Base-by-base conservation (phyloP, 2,888 invertebrate genomes). In the Brenthis ino region DNA sequence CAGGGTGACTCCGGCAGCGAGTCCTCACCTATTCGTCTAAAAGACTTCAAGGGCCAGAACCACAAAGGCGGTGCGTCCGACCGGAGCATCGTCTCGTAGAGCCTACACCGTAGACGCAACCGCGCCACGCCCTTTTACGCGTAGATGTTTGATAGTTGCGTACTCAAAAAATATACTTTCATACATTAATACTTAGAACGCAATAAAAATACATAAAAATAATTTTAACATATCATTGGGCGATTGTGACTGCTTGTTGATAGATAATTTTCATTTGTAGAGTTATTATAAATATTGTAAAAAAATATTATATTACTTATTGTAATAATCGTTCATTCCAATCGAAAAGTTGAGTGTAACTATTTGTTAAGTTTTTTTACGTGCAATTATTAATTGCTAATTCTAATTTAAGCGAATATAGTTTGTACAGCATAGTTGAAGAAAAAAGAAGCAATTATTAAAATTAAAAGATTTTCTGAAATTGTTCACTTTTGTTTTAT, bases 1-100 rank as follows among this genome's bases (percentile, higher is more conserved):
- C 85, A 95, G 95, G 94, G 95, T 80, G 95, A 95, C 88, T 94
- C 94, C 76, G 94, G 95, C 80, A 95, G 94, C 86, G 95, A 95
- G 86, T 94, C 94, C 81, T 95, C 95, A 84, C 95, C 95, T 70
- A 91, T 93, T 75, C 87, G 93, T 79, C 85, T 92, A 77, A 91
- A 91, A 83, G 92, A 91, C 83, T 93, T 91, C 80, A 93, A 90
- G 78, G 82, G 87, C 67, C 92, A 91, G 76, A 93, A 92, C 78
- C 90, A 91, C 80, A 91, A 88, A 77, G 79, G 83, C 73, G 79
- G 85, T 74, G 82, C 84, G 73, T 77, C 81, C 58, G 91, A 91
- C 77, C 83, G 88, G 74, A 88, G 87, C 76, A 87, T 93, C 69
- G 91, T 91, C 75, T 82, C 88, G 76, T 92, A 92, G 84, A 73